A percentile compares a stretch with the other conserved stretches of the same genome.
These are phyloP conservation scores for Hydrolagus affinis DNA, from an alignment of 2,113 vertebrate species.

Conservation along the genomic window DNA sequence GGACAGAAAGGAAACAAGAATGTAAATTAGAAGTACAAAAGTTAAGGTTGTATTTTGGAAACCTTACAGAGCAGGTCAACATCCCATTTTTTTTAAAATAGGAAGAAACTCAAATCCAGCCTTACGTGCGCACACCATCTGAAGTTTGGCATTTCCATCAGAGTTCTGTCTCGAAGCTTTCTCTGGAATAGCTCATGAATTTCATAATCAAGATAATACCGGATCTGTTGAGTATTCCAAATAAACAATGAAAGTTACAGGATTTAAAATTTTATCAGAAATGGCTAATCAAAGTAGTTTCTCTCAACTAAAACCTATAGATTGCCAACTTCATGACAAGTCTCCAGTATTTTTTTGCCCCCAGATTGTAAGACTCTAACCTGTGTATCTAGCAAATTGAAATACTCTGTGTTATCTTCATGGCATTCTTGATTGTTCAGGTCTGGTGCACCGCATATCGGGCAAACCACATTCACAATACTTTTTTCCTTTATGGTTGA, in stretches of 20 bases:
- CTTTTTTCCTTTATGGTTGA: slow-evolving; percentile 58
- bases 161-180: slow-evolving; percentile 60
- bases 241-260: neutral
- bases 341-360: neutral
- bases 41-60: neutral
- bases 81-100: neutral
- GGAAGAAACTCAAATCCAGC: neutral
- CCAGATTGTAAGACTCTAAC: slow-evolving; percentile 38
- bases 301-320: no score
- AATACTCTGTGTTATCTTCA: slow-evolving; percentile 58
- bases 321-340: neutral
- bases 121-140: slow-evolving; percentile 67
- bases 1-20: neutral
- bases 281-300: no score
- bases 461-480: slow-evolving; percentile 53
- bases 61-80: neutral
- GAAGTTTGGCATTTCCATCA: slow-evolving; percentile 60
- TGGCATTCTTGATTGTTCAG: slow-evolving; percentile 40
- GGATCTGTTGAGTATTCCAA: slow-evolving; percentile 46
- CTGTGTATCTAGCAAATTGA: slow-evolving; percentile 63
- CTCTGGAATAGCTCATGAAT: slow-evolving; percentile 64
- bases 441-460: slow-evolving; percentile 55
- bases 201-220: slow-evolving; percentile 54
- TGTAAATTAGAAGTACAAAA: neutral
- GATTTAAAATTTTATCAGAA: neutral